These are phyloP conservation scores for Chaetodon auriga DNA, from an alignment of 2,113 vertebrate species.

Conservation along the genomic window DNA sequence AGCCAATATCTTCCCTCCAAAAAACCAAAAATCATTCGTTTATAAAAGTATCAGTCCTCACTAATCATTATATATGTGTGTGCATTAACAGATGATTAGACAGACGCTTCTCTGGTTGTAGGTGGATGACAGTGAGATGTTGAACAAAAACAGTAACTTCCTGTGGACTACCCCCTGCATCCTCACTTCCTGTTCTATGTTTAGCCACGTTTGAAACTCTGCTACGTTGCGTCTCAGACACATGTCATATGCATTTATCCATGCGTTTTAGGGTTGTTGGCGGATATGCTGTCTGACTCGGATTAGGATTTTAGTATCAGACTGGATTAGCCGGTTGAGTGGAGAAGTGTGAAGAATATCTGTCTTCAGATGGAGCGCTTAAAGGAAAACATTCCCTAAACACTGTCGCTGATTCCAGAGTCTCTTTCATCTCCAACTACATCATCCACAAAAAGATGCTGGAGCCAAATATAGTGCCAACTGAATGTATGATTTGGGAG, in stretches of 20 bases:
- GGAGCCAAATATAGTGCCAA: conserved; percentile 30
- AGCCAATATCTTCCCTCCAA: not conserved
- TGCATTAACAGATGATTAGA: not conserved
- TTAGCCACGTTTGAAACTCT: conserved; percentile 17
- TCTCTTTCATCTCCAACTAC: conserved; percentile 56
- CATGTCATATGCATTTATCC: not conserved
- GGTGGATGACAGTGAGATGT: not conserved
- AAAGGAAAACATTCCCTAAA: conserved; percentile 31
- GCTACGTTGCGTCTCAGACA: not conserved
- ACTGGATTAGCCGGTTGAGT: conserved; percentile 20
- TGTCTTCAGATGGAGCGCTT: not conserved
- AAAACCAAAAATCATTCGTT: not conserved
- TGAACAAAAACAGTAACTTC: conserved; percentile 26
- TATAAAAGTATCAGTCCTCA: not conserved
- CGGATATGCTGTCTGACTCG: not conserved
- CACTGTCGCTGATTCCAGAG: conserved; percentile 30
- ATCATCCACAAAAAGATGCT: conserved; percentile 1
- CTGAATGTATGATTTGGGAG: conserved; percentile 46
- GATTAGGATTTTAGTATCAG: conserved; percentile 26
- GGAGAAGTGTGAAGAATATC: not conserved
- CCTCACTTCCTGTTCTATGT: conserved; percentile 51
- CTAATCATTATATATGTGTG: not conserved
- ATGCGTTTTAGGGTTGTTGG: not conserved
- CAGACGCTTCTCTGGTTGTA: not conserved
- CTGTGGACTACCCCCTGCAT: conserved; percentile 13